Percentiles rank a stretch among this genome's conserved stretches.
phyloP scores from a whole-genome alignment of 2,113 vertebrate species.

The Cyphomyrus discorhynchus region DNA sequence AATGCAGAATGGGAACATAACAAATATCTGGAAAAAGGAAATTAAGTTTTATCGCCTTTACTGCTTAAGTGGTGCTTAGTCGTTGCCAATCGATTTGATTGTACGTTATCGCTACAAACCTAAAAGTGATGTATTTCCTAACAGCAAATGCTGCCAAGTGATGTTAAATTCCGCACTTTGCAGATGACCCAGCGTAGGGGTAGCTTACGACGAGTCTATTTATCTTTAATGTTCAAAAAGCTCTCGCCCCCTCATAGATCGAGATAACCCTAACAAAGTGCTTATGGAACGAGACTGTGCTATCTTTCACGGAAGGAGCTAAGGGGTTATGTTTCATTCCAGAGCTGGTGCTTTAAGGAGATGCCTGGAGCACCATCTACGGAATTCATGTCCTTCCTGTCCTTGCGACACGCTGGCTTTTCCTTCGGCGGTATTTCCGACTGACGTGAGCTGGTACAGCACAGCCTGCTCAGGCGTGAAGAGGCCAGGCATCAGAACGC shows the following conservation, averaged over 20 bases:
- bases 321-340: background rate
- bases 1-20: background rate
- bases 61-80: constrained; percentile 27
- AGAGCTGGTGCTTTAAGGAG: background rate
- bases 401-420: background rate
- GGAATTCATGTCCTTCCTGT: background rate
- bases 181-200: background rate
- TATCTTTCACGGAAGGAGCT: background rate
- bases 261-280: background rate
- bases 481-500: background rate
- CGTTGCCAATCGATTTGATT: constrained; percentile 23
- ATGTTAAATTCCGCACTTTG: constrained; percentile 13
- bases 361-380: background rate
- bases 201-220: background rate
- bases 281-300: background rate
- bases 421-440: background rate
- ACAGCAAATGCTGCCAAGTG: constrained; percentile 19
- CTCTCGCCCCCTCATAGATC: background rate
- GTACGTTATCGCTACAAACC: constrained; percentile 14
- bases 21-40: background rate
- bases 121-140: constrained; percentile 12
- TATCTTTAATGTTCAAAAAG: background rate
- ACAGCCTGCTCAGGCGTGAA: background rate
- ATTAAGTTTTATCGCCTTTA: constrained; percentile 31
- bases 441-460: background rate